Evolutionary conservation across 2,797 vertebrate species (phyloP).

Genomic region (Crenuchus spilurus): DNA sequence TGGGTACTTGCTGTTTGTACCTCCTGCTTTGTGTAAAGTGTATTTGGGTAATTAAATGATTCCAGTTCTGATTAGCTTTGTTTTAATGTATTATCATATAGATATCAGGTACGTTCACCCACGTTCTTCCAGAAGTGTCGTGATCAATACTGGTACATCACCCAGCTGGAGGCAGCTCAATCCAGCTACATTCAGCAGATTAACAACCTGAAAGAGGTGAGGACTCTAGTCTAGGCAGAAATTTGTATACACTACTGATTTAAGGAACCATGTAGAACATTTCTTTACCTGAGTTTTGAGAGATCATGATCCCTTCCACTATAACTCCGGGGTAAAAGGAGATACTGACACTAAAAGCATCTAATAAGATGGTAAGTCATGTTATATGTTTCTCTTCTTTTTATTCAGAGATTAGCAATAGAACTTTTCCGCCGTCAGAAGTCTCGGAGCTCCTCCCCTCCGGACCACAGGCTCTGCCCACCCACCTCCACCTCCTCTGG

Average conservation of each 20-base stretch:
- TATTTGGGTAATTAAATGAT: neutral
- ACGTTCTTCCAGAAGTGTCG: conserved; percentile 99
- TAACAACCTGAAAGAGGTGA: conserved; percentile 97
- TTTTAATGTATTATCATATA: conserved; percentile 62
- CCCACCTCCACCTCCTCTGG: conserved; percentile 60
- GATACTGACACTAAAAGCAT: too few relatives aligned
- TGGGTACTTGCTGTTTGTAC: too few relatives aligned
- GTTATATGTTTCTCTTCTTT: neutral
- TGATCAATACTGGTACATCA: conserved; percentile 98
- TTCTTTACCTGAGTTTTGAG: too few relatives aligned
- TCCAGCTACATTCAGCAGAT: conserved; percentile 95
- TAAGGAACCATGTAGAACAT: too few relatives aligned
- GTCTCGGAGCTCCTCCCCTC: conserved; percentile 89
- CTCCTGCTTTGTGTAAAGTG: neutral
- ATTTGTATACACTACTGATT: too few relatives aligned
- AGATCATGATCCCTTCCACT: too few relatives aligned
- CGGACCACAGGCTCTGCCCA: conserved; percentile 83
- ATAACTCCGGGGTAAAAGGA: too few relatives aligned
- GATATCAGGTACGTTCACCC: conserved; percentile 96
- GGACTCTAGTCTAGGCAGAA: too few relatives aligned
- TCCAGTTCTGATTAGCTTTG: neutral
- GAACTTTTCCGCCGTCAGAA: conserved; percentile 93
- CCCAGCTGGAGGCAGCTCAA: conserved; percentile 93
- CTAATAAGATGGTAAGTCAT: too few relatives aligned
- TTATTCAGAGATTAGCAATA: conserved; percentile 92